Evolutionary conservation across 2,113 vertebrate species (phyloP).

Genomic region (Nothocercus nigrocapillus): DNA sequence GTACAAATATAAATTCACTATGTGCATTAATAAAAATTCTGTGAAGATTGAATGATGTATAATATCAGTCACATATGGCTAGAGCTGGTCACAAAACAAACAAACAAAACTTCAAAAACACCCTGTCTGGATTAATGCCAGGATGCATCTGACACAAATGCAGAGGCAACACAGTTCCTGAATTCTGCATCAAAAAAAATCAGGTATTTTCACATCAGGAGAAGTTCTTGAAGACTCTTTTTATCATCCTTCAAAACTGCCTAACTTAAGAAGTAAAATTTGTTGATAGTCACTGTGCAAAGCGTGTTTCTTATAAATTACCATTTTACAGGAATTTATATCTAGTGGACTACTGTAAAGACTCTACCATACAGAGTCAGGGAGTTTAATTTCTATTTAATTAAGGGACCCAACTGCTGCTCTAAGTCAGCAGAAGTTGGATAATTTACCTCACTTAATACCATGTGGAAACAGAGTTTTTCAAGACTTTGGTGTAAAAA

Average conservation of each 20-base stretch:
- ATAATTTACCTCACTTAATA: not conserved
- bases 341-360: not conserved
- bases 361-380: not conserved
- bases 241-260: not conserved
- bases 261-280: not conserved
- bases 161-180: not conserved
- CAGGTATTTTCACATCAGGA: not conserved
- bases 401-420: not conserved
- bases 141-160: not conserved
- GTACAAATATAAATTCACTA: not conserved
- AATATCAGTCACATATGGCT: not conserved
- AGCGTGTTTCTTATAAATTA: not conserved
- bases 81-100: not conserved
- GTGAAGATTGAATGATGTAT: not conserved
- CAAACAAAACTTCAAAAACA: not conserved
- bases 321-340: not conserved
- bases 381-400: not conserved
- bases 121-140: not conserved
- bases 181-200: not conserved
- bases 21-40: not conserved
- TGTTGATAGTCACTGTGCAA: not conserved
- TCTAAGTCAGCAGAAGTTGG: not conserved
- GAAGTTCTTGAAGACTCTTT: not conserved
- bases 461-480: not conserved
- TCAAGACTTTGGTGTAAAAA: not conserved